Evolutionary conservation across 2,888 invertebrate genomes (phyloP).

Genomic region (Candidula unifasciata): DNA sequence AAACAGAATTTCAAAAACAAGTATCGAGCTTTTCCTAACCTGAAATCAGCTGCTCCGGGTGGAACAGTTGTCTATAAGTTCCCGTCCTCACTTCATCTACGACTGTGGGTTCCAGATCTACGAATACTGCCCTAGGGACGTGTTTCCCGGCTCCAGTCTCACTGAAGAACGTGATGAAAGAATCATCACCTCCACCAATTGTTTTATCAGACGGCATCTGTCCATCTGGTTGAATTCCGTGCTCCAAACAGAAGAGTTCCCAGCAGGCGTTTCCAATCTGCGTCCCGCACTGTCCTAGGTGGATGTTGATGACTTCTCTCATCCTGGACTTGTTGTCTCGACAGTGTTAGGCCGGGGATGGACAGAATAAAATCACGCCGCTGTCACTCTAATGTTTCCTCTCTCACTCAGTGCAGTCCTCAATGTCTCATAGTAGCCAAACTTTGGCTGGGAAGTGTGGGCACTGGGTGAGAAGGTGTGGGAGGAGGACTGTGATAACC

Average conservation of each 20-base stretch:
- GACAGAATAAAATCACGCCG: background rate
- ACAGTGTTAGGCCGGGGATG: background rate
- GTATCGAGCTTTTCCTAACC: conserved; percentile 8
- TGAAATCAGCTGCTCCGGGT: conserved; percentile 52
- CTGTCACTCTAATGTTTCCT: background rate
- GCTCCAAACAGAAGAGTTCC: conserved; percentile 81
- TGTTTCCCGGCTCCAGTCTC: conserved; percentile 46
- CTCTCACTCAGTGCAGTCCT: too few species aligned
- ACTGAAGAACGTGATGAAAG: conserved; percentile 47
- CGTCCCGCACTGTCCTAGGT: conserved; percentile 75
- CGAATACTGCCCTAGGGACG: conserved; percentile 37
- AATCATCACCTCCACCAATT: conserved; percentile 42
- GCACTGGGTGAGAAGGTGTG: too few species aligned
- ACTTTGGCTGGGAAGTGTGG: too few species aligned
- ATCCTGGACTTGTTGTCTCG: background rate
- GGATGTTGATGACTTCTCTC: conserved; percentile 40
- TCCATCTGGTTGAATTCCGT: conserved; percentile 76
- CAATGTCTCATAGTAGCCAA: too few species aligned
- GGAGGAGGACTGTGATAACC: too few species aligned
- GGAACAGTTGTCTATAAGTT: conserved; percentile 54
- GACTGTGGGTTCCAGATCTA: conserved; percentile 44
- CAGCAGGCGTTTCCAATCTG: conserved; percentile 81
- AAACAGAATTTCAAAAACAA: too few species aligned
- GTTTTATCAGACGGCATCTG: conserved; percentile 33
- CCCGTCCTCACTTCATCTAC: conserved; percentile 51